A percentile compares a stretch with the other conserved stretches of the same genome.
phyloP scores from a whole-genome alignment of 2,113 vertebrate species.

The Forbesichthys papilliferus region DNA sequence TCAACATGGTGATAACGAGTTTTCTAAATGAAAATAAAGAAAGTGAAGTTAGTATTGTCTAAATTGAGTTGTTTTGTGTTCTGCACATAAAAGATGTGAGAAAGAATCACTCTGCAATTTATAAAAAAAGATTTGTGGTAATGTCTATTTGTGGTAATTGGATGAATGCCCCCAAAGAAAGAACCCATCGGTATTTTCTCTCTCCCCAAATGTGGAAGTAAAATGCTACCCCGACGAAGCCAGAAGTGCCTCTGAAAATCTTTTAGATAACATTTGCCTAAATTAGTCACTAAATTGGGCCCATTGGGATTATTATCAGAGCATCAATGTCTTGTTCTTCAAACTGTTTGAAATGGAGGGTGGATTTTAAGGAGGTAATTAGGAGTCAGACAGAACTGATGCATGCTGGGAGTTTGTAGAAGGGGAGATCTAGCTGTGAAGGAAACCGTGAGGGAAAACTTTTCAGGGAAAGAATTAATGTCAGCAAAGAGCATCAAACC shows the following conservation, averaged over 20 bases:
- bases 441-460: not conserved
- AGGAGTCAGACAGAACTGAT: constrained; percentile 30
- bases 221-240: constrained; percentile 45
- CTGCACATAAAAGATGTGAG: constrained; percentile 18
- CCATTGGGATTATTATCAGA: constrained; percentile 69
- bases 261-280: constrained; percentile 69
- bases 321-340: constrained; percentile 65
- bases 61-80: constrained; percentile 2
- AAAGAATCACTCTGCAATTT: constrained; percentile 25
- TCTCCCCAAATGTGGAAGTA: constrained; percentile 30
- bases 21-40: not conserved
- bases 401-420: constrained; percentile 30
- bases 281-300: constrained; percentile 73
- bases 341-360: constrained; percentile 56
- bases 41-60: not conserved
- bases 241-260: constrained; percentile 50
- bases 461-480: constrained; percentile 7
- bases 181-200: constrained; percentile 29
- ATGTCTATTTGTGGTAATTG: constrained; percentile 55
- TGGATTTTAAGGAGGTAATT: constrained; percentile 56
- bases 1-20: not conserved
- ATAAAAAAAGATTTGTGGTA: constrained; percentile 40
- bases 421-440: not conserved
- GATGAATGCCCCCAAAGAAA: constrained; percentile 34
- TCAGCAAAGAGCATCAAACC: not conserved